phyloP scores from a whole-genome alignment of 2,113 vertebrate genomes.

The Brachypteracias leptosomus region DNA sequence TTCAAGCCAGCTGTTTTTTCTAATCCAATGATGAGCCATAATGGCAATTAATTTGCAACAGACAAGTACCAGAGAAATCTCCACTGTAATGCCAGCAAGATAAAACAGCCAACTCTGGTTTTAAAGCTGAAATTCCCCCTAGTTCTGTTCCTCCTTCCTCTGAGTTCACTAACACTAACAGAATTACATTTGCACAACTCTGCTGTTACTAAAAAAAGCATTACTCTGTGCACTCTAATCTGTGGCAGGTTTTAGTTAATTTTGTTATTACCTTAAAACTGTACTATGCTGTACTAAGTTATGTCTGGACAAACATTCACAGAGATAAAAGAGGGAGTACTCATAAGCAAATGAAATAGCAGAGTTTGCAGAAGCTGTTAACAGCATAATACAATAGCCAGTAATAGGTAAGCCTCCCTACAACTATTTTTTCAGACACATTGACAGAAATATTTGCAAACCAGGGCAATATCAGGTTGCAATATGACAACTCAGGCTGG shows the following conservation, averaged over 20 bases:
- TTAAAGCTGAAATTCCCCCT: not conserved
- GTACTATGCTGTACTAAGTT: not conserved
- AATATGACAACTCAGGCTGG: rapidly evolving
- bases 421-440: not conserved
- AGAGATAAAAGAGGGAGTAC: not conserved
- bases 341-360: not conserved
- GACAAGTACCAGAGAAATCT: not conserved
- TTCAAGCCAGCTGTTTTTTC: not conserved
- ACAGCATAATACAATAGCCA: not conserved
- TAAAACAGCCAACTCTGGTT: not conserved
- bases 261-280: not conserved
- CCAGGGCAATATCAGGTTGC: not conserved
- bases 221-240: not conserved
- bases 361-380: not conserved
- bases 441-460: not conserved
- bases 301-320: not conserved
- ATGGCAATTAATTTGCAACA: not conserved
- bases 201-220: not conserved
- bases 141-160: not conserved
- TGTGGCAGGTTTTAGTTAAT: not conserved
- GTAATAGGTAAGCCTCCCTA: not conserved
- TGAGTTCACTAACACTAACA: not conserved
- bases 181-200: not conserved
- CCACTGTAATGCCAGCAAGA: not conserved
- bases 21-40: not conserved